Evolutionary conservation across 2,113 vertebrate genomes (phyloP), one percentile per base, ranked within the genome.

Genomic region (Cololabis saira): DNA sequence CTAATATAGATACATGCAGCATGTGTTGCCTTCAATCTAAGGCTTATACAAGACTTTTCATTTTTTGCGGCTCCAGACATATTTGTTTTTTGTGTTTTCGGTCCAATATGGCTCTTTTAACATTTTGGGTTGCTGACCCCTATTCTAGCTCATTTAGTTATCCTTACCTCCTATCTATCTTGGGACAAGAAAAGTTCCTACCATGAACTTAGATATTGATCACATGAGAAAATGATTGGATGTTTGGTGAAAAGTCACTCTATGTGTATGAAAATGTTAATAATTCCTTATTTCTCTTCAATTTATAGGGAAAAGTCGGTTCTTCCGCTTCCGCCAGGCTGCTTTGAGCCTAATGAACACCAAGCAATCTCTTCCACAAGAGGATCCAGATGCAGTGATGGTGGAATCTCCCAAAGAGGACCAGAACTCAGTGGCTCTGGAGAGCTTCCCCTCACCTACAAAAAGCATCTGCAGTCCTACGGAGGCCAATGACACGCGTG

Each of bases 341-440:
- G 94, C 93, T 52, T 19, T 98, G 83, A 95, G 95, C 79, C 93
- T 99, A 65, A 86, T 99, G 77, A 95, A 95, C 0, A 94, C 95
- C 82, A 94, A 99, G 84, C 95, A 98, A 65, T 98, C 97, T 33
- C 92, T 99, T 70, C 97, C 97, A 0, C 97, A 98, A 88, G 98
- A 99, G 81, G 98, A 99, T 56, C 98, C 97, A 0, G 97, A 99
- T 47, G 93, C 93, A n/a, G 97, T 99, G 43, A 92, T 97, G 71
- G 93, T 99, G 0, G 97, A 98, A 71, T 95, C 95, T 0, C 95
- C 96, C 4, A 96, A 95, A 87, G 95, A 94, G 78, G 95, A 94
- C 0, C 94, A 95, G 40, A 94, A 96, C 80, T 97, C 95, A 0
- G 92, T 95, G 85, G 95, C 96, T 21, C 93, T 97, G 92, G 95